Evolutionary conservation across 2,113 vertebrate genomes (phyloP), one percentile per base, ranked within the genome.

Genomic region (Apeltes quadracus): DNA sequence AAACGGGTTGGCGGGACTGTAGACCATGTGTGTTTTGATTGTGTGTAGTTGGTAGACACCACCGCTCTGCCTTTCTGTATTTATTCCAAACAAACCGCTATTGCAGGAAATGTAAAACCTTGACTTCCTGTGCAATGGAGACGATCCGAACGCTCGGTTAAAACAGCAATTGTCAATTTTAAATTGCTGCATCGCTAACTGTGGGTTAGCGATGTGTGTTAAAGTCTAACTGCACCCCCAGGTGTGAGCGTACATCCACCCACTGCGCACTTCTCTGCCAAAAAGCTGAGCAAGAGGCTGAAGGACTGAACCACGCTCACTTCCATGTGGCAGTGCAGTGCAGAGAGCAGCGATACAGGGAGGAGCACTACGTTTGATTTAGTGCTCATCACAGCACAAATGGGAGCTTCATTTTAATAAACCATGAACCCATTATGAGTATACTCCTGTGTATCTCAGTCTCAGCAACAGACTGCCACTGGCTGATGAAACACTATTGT

Each of bases 51-150:
- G 73, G 84, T 51, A 75, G 63, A 73, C 67, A 80, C 43, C 67
- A 29, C 53, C 55, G 54, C 41, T 58, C 58, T 63, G 67, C 69
- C 63, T 75, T 51, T 87, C 75, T 84, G 84, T 76, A 74, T 90
- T 82, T 83, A 72, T 75, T 63, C 54, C 75, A 83, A 84, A 86
- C 57, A 84, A 81, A 56, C 29, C 74, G 36, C 56, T 51, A 57
- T 58, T 63, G 81, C 79, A 63, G 81, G 79, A 84, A 77, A 82
- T 75, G 82, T 82, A 75, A 81, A 75, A 62, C 63, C 65, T 55
- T 69, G 56, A 55, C 69, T 74, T 84, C 72, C 80, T 69, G 70
- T 63, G 48, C 73, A 76, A 55, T 77, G 57, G 56, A 76, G 66
- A 32, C 61, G 75, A 20, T 68, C 25, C 73, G 72, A 78, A 77